phyloP scores from a whole-genome alignment of 2,888 invertebrate genomes.

The Yponomeuta evonymella region DNA sequence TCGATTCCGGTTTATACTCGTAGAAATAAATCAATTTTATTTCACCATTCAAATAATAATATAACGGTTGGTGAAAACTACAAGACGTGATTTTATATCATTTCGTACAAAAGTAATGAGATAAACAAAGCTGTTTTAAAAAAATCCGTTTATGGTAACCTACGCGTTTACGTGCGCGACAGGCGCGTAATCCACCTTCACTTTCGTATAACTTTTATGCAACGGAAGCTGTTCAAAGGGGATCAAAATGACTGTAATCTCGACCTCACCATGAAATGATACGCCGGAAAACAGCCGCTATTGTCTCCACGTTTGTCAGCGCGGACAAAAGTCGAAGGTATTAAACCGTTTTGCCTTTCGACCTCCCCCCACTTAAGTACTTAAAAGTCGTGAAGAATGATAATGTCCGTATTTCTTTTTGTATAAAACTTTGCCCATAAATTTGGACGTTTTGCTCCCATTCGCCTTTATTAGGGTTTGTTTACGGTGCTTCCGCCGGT shows the following conservation, averaged over 20 bases:
- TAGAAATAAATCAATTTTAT: too few relatives aligned
- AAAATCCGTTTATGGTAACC: too few relatives aligned
- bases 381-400: constrained; percentile 10
- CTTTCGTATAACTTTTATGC: too few relatives aligned
- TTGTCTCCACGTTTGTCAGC: neutral
- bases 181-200: too few relatives aligned
- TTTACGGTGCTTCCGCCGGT: neutral
- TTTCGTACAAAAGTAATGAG: too few relatives aligned
- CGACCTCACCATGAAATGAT: neutral
- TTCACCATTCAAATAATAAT: too few relatives aligned
- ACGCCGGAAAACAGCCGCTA: neutral
- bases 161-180: too few relatives aligned
- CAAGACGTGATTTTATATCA: too few relatives aligned
- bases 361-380: neutral
- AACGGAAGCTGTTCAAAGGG: too few relatives aligned
- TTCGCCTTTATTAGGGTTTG: constrained; percentile 17
- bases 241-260: neutral
- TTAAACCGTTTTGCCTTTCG: neutral
- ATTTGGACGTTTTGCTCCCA: constrained; percentile 18
- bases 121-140: too few relatives aligned
- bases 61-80: too few relatives aligned
- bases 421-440: constrained; percentile 16
- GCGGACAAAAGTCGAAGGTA: neutral
- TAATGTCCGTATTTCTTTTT: constrained; percentile 13
- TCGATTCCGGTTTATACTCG: too few relatives aligned